Conservation (phyloP, 2,888 invertebrate genomes). For the Torymus auratus region DNA sequence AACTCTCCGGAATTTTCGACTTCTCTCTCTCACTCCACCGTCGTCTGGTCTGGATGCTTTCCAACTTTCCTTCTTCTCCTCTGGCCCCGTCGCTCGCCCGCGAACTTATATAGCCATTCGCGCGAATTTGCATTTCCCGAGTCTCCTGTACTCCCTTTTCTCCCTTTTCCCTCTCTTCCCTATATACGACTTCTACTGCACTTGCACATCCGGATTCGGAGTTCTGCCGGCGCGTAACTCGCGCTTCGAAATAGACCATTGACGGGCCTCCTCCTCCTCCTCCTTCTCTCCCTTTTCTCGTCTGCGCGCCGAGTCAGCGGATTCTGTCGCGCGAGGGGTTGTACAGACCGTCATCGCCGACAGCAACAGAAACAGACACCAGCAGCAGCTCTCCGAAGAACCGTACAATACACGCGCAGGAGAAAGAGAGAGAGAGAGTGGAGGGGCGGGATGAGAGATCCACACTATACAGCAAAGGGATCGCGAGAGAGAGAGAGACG, state of each 20-base stretch:
- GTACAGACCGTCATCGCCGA: background rate
- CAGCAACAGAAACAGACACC: constrained; percentile 17
- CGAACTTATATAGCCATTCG: constrained; percentile 5
- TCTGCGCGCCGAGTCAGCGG: background rate
- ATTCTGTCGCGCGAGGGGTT: constrained; percentile 3
- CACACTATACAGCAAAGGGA: background rate
- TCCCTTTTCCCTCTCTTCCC: too few species aligned
- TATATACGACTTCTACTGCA: too few species aligned
- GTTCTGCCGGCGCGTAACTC: constrained; percentile 10
- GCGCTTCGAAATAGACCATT: constrained; percentile 46
- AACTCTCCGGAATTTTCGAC: constrained; percentile 34
- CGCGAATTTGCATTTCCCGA: background rate
- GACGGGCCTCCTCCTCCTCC: constrained; percentile 2
- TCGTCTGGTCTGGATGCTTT: constrained; percentile 32
- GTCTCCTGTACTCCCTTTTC: too few species aligned
- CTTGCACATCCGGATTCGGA: too few species aligned
- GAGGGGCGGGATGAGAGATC: background rate
- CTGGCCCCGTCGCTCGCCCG: background rate
- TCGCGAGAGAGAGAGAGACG: constrained; percentile 50
- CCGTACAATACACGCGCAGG: constrained; percentile 13
- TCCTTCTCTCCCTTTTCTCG: background rate
- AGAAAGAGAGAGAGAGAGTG: constrained; percentile 7
- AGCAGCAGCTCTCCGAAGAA: constrained; percentile 30
- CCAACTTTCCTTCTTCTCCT: constrained; percentile 39
- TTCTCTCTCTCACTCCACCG: background rate